Evolutionary conservation across 92 coral and sea anemone species (phyloP).

Genomic region (Parazoanthus atlanticus): DNA sequence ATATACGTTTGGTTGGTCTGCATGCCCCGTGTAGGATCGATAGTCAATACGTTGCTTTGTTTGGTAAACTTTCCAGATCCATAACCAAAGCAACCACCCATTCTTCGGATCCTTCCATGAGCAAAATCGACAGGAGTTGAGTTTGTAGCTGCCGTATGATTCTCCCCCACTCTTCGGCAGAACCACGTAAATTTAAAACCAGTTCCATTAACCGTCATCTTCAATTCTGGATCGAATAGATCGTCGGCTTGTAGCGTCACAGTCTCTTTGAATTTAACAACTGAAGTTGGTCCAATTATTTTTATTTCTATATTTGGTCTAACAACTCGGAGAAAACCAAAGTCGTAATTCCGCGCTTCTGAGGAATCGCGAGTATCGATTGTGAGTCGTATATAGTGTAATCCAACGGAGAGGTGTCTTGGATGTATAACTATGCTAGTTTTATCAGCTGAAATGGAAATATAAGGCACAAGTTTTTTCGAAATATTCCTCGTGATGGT

Average conservation of each 20-base stretch:
- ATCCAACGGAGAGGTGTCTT: slow-evolving; percentile 42
- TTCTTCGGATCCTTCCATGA: slow-evolving; percentile 41
- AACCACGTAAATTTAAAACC: slow-evolving; percentile 66
- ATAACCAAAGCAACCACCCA: slow-evolving; percentile 81
- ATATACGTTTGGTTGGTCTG: slow-evolving; percentile 39
- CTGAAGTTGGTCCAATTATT: slow-evolving; percentile 55
- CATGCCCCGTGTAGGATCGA: slow-evolving; percentile 53
- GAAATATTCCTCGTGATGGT: slow-evolving; percentile 6
- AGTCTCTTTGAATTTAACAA: slow-evolving; percentile 62
- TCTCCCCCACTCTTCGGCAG: slow-evolving; percentile 68
- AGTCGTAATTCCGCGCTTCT: slow-evolving; percentile 65
- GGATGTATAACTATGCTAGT: slow-evolving; percentile 47
- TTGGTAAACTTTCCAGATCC: slow-evolving; percentile 56
- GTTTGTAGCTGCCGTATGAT: slow-evolving; percentile 26
- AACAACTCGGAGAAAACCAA: slow-evolving; percentile 68
- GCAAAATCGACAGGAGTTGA: slow-evolving; percentile 52
- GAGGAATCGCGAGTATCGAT: slow-evolving; percentile 55
- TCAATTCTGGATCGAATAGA: slow-evolving; percentile 59
- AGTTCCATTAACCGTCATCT: slow-evolving; percentile 1
- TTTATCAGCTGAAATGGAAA: slow-evolving; percentile 32
- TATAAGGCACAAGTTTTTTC: slow-evolving; percentile 26
- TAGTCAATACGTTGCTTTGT: background rate
- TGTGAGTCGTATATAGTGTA: slow-evolving; percentile 59
- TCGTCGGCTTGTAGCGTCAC: slow-evolving; percentile 58
- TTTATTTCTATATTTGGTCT: slow-evolving; percentile 59